Evolutionary conservation across 1,140 invertebrate genomes (phyloP), one percentile per base, ranked within the genome.

Genomic region (Aethina tumida): DNA sequence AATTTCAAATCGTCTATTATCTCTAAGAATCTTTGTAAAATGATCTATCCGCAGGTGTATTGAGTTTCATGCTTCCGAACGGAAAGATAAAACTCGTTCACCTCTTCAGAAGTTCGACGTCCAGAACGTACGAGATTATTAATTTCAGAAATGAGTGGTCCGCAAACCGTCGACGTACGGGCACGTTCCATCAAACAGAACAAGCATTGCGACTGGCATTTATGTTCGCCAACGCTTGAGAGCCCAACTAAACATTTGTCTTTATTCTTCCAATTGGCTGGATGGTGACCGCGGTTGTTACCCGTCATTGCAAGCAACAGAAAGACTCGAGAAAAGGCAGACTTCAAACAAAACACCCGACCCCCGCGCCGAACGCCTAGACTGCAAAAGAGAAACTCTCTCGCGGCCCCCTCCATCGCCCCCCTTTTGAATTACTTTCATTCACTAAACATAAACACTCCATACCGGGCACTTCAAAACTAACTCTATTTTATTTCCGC

Each of bases 251-350:
- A 57, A 59, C 58, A 62, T 62, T 62, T 62, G 55, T 62, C 58
- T 62, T 62, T 60, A 62, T 60, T 60, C 56, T 62, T 60, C 56
- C 58, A 53, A 60, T 58, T 60, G 56, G 54, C 38, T 54, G 55
- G 42, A 42, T 55, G 48, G 51, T 53, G 47, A 42, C 50, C 48
- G 50, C 47, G 39, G 45, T 43, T 35, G 42, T 48, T 38, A 43
- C 41, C 26, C 42, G 39, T 41, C 36, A 30, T 43, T 36, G 30
- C n/a, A n/a, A n/a, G n/a, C n/a, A n/a, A n/a, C n/a, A n/a, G n/a
- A n/a, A n/a, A n/a, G n/a, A n/a, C n/a, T n/a, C n/a, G n/a, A n/a
- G n/a, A n/a, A n/a, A n/a, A n/a, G n/a, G n/a, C n/a, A n/a, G n/a
- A n/a, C n/a, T n/a, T n/a, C n/a, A n/a, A n/a, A n/a, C n/a, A n/a